Percentiles rank a stretch among this genome's conserved stretches.
Conservation (phyloP, 2,797 vertebrate species). For the Cottoperca gobio region DNA sequence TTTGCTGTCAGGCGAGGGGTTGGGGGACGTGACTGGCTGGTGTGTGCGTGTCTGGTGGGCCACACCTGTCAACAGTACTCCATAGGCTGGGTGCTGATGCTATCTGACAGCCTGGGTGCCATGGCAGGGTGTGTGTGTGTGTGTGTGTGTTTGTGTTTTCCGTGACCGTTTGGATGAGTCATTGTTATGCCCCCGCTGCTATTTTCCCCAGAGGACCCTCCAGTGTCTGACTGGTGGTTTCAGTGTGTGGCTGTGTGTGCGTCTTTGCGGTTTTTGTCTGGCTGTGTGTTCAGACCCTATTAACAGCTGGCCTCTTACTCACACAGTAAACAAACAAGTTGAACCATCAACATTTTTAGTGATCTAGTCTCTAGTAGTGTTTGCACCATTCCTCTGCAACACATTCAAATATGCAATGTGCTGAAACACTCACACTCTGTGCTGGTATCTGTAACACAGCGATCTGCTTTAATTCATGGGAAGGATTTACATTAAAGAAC, state of each 20-base stretch:
- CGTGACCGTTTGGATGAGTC: conserved; percentile 80
- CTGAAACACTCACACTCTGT: conserved; percentile 29
- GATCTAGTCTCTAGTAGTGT: conserved; percentile 60
- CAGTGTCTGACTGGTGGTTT: conserved; percentile 78
- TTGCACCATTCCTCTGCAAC: conserved; percentile 53
- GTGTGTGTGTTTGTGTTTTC: conserved; percentile 58
- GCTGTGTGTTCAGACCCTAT: conserved; percentile 65
- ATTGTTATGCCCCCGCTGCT: conserved; percentile 78
- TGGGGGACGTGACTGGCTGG: conserved; percentile 65
- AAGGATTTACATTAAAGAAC: conserved; percentile 46
- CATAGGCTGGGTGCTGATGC: conserved; percentile 71
- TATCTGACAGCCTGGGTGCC: conserved; percentile 77
- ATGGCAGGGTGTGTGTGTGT: conserved; percentile 62
- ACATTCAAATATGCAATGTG: conserved; percentile 45
- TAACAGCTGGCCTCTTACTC: conserved; percentile 80
- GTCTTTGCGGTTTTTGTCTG: conserved; percentile 35
- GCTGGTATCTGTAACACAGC: conserved; percentile 28
- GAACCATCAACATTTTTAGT: conserved; percentile 65
- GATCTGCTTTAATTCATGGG: conserved; percentile 49
- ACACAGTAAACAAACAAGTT: conserved; percentile 76
- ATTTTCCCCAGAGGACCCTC: conserved; percentile 77
- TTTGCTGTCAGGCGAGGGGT: conserved; percentile 67
- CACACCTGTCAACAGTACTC: conserved; percentile 84
- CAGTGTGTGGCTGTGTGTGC: conserved; percentile 44
- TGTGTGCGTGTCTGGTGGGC: conserved; percentile 80